phyloP scores from a whole-genome alignment of 1,140 invertebrate species.

The Bombus sibiricus region DNA sequence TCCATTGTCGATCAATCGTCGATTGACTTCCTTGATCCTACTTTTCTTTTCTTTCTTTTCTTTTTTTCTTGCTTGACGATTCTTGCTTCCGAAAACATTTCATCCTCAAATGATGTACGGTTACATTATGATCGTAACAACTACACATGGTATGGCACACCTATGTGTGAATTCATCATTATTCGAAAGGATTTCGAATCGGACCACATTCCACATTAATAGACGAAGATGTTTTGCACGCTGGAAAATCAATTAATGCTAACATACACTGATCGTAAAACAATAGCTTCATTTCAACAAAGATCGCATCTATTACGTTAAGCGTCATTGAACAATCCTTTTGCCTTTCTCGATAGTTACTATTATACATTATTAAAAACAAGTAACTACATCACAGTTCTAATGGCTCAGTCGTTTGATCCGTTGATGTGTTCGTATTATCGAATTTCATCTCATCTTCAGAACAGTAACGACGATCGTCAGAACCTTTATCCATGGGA shows the following conservation, averaged over 20 bases:
- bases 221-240: constrained; percentile 42
- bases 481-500: constrained; percentile 19
- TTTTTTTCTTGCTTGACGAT: background rate
- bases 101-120: constrained; percentile 55
- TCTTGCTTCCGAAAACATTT: constrained; percentile 34
- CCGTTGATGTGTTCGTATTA: constrained; percentile 8
- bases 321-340: constrained; percentile 32
- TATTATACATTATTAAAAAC: constrained; percentile 48
- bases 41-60: background rate
- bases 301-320: constrained; percentile 12
- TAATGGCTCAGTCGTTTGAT: constrained; percentile 45
- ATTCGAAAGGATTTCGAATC: constrained; percentile 15
- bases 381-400: constrained; percentile 53
- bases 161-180: constrained; percentile 37
- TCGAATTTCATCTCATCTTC: constrained; percentile 5
- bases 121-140: constrained; percentile 57
- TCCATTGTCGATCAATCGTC: constrained; percentile 24
- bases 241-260: constrained; percentile 3
- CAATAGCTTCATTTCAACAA: constrained; percentile 18
- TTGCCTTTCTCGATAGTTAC: constrained; percentile 31
- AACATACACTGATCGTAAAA: constrained; percentile 34
- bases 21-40: too few species aligned
- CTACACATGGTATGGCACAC: constrained; percentile 65
- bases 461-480: constrained; percentile 21
- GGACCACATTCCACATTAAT: constrained; percentile 43